Evolutionary conservation across 2,888 invertebrate species (phyloP).

Genomic region (Ornithoptera alexandrae): DNA sequence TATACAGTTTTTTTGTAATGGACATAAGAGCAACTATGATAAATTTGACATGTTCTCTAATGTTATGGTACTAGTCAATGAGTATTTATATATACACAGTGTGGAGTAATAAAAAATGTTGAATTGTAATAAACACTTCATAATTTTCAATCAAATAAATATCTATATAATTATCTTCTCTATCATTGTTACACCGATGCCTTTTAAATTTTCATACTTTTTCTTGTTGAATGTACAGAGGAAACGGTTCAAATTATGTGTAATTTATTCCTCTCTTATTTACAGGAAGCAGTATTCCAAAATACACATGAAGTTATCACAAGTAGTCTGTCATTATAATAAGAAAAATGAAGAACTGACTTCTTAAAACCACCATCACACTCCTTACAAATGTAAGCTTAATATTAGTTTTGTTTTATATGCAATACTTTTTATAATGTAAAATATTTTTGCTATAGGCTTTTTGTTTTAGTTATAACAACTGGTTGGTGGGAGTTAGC

Average conservation of each 20-base stretch:
- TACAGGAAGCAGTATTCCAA: conserved; percentile 78
- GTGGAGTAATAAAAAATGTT: conserved; percentile 62
- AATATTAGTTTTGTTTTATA: conserved; percentile 55
- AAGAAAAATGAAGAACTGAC: conserved; percentile 72
- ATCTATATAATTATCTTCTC: conserved; percentile 60
- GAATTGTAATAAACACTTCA: conserved; percentile 68
- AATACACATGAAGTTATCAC: conserved; percentile 77
- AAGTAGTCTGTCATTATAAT: conserved; percentile 69
- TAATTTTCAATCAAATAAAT: conserved; percentile 74
- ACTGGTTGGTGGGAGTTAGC: neutral
- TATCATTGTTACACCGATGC: conserved; percentile 53
- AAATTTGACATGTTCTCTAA: conserved; percentile 35
- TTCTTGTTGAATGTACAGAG: neutral
- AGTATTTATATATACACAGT: conserved; percentile 67
- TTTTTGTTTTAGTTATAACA: conserved; percentile 29
- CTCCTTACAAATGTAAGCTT: conserved; percentile 66
- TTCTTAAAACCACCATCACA: conserved; percentile 63
- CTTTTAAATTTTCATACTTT: conserved; percentile 34
- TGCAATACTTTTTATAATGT: conserved; percentile 38
- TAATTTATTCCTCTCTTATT: conserved; percentile 57
- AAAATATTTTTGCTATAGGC: conserved; percentile 36
- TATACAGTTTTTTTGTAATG: conserved; percentile 18
- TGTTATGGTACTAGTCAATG: conserved; percentile 65
- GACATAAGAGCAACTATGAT: conserved; percentile 25
- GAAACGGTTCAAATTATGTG: conserved; percentile 3